Evolutionary conservation across 2,797 vertebrate genomes (phyloP), one percentile per base, ranked within the genome.

Genomic region (Xenopus petersii): DNA sequence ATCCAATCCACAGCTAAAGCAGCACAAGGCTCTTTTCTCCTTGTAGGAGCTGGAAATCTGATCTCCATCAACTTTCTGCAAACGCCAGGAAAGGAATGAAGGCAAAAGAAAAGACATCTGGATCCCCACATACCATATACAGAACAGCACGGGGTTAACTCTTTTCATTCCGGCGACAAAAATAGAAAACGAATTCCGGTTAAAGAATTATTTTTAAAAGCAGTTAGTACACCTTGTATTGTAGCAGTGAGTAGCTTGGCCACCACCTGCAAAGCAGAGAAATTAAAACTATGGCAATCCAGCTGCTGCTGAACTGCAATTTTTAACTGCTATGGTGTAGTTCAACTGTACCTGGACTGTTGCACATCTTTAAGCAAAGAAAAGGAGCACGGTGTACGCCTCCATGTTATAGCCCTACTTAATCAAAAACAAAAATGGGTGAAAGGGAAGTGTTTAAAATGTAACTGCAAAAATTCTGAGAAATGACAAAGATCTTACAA

Each of bases 21-120:
- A 54, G 79, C 80, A 72, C 73, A 75, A 79, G 81, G 79, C 74
- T 81, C 51, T 2, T 75, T 80, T 63, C 79, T 68, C 71, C 75
- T 64, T 67, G 5, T n/a, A 75, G 75, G 47, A 36, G 80, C 76
- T 78, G 64, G 87, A 83, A 88, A 89, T 80, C 81, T 65, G 85
- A 87, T 82, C 83, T 74, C 63, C 21, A 79, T 66, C 56, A 80
- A 73, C 79, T 82, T 75, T 74, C 55, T 54, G 84, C 81, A 83
- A 84, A 86, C 85, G 85, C 76, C 80, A 33, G 0, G 3, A 81
- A 80, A 21, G 60, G 70, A 78, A 73, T 58, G 67, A 59, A 17
- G 64, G 62, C 67, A 21, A 36, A 36, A 36, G 49, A n/a, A 46
- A 49, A 67, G 79, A 80, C 81, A 68, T 71, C 80, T 73, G 68